These are phyloP conservation scores for Biston stratarius DNA, from an alignment of 2,888 invertebrate species.

Conservation along the genomic window DNA sequence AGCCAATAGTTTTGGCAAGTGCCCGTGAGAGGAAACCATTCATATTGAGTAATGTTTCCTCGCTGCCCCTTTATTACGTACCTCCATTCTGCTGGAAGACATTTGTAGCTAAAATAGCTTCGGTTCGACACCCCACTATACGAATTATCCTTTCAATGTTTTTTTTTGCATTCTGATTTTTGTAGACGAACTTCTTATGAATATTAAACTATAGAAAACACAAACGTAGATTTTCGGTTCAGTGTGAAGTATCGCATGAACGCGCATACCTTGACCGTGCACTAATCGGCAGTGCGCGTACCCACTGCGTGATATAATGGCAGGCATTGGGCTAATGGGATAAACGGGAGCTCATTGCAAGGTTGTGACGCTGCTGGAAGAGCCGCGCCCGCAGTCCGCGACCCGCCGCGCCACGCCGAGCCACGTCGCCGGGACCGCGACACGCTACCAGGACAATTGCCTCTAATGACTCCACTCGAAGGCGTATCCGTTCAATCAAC, in stretches of 20 bases:
- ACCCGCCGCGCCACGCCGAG: conserved; percentile 71
- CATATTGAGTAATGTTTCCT: conserved; percentile 78
- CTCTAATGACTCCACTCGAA: conserved; percentile 81
- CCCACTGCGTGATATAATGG: conserved; percentile 74
- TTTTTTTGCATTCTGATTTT: conserved; percentile 39
- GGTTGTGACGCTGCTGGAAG: conserved; percentile 69
- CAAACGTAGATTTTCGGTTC: conserved; percentile 36
- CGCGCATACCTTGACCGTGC: conserved; percentile 81
- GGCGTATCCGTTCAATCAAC: conserved; percentile 81
- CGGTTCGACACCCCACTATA: conserved; percentile 58
- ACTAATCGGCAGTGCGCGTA: conserved; percentile 69
- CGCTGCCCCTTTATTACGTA: conserved; percentile 66
- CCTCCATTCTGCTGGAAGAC: conserved; percentile 63
- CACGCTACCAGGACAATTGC: conserved; percentile 70
- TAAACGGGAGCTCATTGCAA: conserved; percentile 82
- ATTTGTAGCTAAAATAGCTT: conserved; percentile 64
- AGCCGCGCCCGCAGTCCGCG: conserved; percentile 36
- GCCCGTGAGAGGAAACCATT: conserved; percentile 72
- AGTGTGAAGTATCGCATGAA: conserved; percentile 51
- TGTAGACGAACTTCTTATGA: conserved; percentile 26
- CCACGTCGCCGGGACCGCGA: conserved; percentile 64
- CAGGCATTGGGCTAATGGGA: conserved; percentile 81
- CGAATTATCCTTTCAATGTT: conserved; percentile 55
- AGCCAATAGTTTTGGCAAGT: conserved; percentile 71
- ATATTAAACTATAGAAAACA: conserved; percentile 35